A percentile compares a stretch with the other conserved stretches of the same genome.
These are phyloP conservation scores for Eufriesea mexicana DNA, from an alignment of 1,140 invertebrate species.

Conservation along the genomic window DNA sequence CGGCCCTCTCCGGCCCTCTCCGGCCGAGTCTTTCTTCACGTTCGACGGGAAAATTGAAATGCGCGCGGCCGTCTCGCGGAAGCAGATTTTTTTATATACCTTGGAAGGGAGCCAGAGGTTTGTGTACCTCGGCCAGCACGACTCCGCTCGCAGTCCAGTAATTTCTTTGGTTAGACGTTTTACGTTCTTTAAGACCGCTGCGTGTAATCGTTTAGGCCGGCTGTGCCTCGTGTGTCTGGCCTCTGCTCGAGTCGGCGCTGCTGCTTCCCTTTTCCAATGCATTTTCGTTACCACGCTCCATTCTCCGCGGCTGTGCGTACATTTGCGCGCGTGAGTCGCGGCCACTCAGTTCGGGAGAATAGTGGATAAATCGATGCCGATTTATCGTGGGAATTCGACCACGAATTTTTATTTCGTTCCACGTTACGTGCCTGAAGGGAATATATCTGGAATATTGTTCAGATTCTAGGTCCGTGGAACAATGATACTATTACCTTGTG, in stretches of 20 bases:
- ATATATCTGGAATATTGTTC: no score
- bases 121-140: background rate
- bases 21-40: slow-evolving; percentile 25
- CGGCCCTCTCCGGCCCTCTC: background rate
- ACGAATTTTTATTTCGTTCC: no score
- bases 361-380: no score
- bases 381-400: no score
- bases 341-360: no score
- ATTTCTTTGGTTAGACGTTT: background rate
- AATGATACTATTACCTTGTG: no score
- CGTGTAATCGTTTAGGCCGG: background rate
- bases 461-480: no score
- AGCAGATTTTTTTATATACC: background rate
- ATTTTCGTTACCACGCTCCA: background rate
- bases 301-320: no score
- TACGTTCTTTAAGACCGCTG: background rate
- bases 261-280: background rate
- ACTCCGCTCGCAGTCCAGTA: background rate
- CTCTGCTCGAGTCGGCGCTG: background rate
- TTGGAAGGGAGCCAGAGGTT: slow-evolving; percentile 37
- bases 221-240: background rate
- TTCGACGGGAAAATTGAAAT: slow-evolving; percentile 54
- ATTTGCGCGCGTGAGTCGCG: no score
- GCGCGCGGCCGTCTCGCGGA: slow-evolving; percentile 18
- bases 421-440: no score